Conservation (phyloP, 1,140 invertebrate species). For the Trachymyrmex septentrionalis region DNA sequence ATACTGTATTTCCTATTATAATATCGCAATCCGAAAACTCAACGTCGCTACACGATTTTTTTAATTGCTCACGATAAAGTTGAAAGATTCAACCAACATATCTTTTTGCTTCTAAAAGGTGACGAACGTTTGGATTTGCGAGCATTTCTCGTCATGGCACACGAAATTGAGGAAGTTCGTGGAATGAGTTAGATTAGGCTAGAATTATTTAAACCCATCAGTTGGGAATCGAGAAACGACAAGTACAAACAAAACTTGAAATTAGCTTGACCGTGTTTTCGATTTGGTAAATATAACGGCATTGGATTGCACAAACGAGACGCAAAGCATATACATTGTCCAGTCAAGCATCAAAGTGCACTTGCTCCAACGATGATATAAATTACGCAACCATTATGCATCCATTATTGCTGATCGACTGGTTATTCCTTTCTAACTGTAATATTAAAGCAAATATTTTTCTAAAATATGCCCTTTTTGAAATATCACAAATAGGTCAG, state of each 20-base stretch:
- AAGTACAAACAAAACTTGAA: neutral
- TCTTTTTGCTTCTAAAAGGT: no score
- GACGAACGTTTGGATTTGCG: neutral
- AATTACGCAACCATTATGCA: constrained; percentile 19
- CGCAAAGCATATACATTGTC: neutral
- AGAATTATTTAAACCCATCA: neutral
- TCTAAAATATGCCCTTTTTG: neutral
- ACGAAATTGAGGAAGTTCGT: neutral
- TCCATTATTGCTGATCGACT: neutral
- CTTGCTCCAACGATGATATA: constrained; percentile 17
- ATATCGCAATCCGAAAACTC: neutral
- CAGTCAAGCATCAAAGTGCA: constrained; percentile 16
- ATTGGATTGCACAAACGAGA: constrained; percentile 34
- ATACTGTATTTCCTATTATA: neutral
- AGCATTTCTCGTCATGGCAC: neutral
- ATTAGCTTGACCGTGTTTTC: neutral
- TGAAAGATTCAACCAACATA: neutral
- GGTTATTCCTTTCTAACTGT: neutral
- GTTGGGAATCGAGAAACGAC: neutral
- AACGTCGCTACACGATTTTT: neutral
- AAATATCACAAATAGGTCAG: neutral
- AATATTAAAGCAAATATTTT: neutral
- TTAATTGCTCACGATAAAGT: neutral
- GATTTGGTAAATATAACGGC: constrained; percentile 42
- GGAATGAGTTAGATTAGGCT: constrained; percentile 28